Evolutionary conservation across 2,113 vertebrate species (phyloP), one percentile per base, ranked within the genome.

Genomic region (Pseudopipra pipra): DNA sequence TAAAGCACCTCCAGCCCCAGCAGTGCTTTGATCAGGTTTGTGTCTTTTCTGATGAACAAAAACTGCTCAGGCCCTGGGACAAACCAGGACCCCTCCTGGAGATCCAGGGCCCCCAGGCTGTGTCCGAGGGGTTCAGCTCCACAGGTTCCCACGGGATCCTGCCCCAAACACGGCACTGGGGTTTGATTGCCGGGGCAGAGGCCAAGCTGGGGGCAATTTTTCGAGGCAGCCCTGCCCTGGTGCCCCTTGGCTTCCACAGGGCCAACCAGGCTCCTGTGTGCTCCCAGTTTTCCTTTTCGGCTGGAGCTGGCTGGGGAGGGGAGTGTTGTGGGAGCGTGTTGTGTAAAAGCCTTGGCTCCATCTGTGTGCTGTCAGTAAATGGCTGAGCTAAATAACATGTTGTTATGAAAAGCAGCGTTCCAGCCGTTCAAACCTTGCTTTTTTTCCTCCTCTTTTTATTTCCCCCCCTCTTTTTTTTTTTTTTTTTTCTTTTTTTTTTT

Each of bases 161-260:
- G 5, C 21, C 6, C 1, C 6, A 7, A 7, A 11, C 41, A 21
- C 17, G 6, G 25, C 8, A 11, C 8, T 10, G 9, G 28, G 9
- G 10, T 21, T 43, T 2, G 28, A 5, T 11, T 49, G 27, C 11
- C 4, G 31, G 61, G 85, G 41, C 1, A 15, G n/a, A 28, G 35
- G 54, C 81, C 54, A 6, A 46, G 71, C 15, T 6, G 7, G 4
- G 1, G 4, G 12, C 11, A n/a, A 35, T 47, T 37, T 80, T 41
- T 27, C 9, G 12, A 16, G 71, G 67, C 85, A 44, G 73, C 44
- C 59, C 55, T 44, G 47, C 41, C 12, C 61, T 17, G 59, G 19
- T 6, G 51, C 77, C 31, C 4, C 39, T 11, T 4, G 49, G 44
- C 65, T 71, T 10, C 44, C 30, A 20, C 6, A 1, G 14, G 73